phyloP scores from a whole-genome alignment of 2,797 vertebrate genomes.

The Otolemur crassicaudatus region DNA sequence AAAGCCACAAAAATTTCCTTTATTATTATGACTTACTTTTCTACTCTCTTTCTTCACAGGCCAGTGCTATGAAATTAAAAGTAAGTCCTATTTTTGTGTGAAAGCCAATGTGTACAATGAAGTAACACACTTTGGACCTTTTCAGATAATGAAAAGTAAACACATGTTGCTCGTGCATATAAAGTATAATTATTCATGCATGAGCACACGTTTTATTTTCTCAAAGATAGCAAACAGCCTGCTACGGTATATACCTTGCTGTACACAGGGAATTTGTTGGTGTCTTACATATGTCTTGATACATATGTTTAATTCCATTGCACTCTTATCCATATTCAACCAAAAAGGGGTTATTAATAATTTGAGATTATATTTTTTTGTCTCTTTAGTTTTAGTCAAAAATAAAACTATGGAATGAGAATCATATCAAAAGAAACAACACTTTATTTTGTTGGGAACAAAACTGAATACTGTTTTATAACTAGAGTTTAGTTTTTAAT shows the following conservation, averaged over 20 bases:
- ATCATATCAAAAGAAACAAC: conserved; percentile 6
- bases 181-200: neutral
- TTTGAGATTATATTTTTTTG: neutral
- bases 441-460: conserved; percentile 42
- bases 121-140: neutral
- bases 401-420: conserved; percentile 29
- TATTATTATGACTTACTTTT: conserved; percentile 57
- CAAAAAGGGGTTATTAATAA: conserved; percentile 38
- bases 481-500: conserved; percentile 64
- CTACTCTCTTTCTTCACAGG: neutral
- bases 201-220: neutral
- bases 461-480: conserved; percentile 35
- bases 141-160: conserved; percentile 40
- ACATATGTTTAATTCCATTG: neutral
- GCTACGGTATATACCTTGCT: neutral
- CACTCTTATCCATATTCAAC: neutral
- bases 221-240: neutral
- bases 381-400: neutral
- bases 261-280: neutral
- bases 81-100: conserved; percentile 18
- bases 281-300: neutral
- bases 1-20: neutral
- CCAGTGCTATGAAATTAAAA: conserved; percentile 27
- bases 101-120: conserved; percentile 23
- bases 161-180: neutral